Evolutionary conservation across 2,888 invertebrate genomes (phyloP), one percentile per base, ranked within the genome.

Genomic region (Drosophila lacicola): DNA sequence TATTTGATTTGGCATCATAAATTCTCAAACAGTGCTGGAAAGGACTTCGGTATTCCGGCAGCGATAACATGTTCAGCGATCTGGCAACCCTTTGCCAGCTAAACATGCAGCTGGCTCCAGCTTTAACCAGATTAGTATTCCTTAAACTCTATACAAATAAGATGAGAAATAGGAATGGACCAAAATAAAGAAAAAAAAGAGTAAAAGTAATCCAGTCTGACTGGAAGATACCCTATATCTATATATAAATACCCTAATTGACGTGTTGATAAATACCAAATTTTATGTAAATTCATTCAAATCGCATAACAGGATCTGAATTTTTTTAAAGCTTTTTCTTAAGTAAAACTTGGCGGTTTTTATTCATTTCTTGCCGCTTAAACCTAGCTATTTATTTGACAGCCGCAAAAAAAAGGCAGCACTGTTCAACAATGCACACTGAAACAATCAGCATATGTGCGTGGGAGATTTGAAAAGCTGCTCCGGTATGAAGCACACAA

Each of bases 401-500:
- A 17, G 10, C 39, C 64, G 17, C 11, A 36, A 37, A 39, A n/a
- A n/a, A n/a, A n/a, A n/a, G 68, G 67, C 73, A 78, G 71, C 72
- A 57, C 47, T 54, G 50, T 58, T 74, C 42, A 50, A 36, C 45
- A 51, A n/a, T 53, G 58, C 50, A 68, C 36, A 55, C 37, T 42
- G 49, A 64, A 67, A 75, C 71, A 76, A 76, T 69, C 69, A 62
- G 34, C 58, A 72, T 44, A 70, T 74, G 45, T 65, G 74, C 61
- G 64, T 51, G 58, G 47, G 44, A 36, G 39, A 55, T 41, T n/a
- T 45, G 29, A 60, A 51, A 49, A 44, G 46, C 44, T 46, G 41
- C 0, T 14, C 44, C 21, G 42, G 25, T 34, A 60, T 13, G 51
- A 25, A 33, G 46, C 25, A 63, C 14, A 41, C 41, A 34, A 45